phyloP scores from a whole-genome alignment of 2,888 invertebrate species.

The Ernsta delagoae region DNA sequence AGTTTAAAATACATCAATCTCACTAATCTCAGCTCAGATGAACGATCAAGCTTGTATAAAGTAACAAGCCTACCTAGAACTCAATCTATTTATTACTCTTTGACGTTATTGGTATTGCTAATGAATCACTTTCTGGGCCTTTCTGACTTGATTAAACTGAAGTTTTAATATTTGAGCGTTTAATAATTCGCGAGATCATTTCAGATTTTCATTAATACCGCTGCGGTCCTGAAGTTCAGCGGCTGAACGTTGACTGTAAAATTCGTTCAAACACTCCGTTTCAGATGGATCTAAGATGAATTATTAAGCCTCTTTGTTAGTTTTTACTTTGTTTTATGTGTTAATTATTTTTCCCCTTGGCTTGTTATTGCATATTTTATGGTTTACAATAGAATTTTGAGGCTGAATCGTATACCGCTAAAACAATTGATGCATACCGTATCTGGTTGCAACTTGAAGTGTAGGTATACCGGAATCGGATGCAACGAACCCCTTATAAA shows the following conservation, averaged over 20 bases:
- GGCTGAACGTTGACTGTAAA: constrained; percentile 7
- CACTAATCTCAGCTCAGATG: too few species aligned
- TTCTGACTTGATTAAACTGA: constrained; percentile 2
- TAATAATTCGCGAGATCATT: constrained; percentile 6
- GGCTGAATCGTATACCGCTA: too few species aligned
- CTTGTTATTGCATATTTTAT: neutral
- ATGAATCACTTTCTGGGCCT: neutral
- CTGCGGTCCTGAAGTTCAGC: too few species aligned
- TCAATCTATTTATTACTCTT: too few species aligned
- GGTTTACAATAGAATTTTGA: too few species aligned
- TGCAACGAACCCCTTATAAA: too few species aligned
- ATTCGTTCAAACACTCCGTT: constrained; percentile 9
- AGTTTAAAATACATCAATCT: too few species aligned
- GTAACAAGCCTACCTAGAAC: too few species aligned
- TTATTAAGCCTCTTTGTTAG: constrained; percentile 10
- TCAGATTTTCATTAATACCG: constrained; percentile 15
- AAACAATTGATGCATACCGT: too few species aligned
- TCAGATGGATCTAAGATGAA: neutral
- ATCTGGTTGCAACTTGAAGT: too few species aligned
- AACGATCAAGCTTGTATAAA: too few species aligned
- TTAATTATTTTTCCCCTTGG: neutral
- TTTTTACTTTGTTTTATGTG: neutral
- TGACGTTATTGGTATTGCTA: neutral
- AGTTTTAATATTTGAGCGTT: constrained; percentile 11
- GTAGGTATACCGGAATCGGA: too few species aligned